Evolutionary conservation across 2,797 vertebrate species (phyloP).

Genomic region (Hypotaenidia philippensis): DNA sequence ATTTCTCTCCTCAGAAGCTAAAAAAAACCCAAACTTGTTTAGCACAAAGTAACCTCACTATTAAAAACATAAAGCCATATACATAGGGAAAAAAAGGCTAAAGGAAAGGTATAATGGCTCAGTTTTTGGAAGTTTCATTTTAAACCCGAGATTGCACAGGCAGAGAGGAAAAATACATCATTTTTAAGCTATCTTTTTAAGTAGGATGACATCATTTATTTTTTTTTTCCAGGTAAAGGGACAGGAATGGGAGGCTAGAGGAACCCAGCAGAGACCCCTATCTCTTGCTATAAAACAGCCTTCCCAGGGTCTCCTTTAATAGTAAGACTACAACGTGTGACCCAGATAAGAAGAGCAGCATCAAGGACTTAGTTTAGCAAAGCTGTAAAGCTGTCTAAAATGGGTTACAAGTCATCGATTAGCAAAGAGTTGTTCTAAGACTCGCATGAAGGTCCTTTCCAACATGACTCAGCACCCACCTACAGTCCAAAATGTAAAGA

Average conservation of each 20-base stretch:
- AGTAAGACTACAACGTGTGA: neutral
- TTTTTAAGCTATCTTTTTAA: neutral
- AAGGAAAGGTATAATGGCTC: neutral
- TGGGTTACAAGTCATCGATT: slow-evolving; percentile 35
- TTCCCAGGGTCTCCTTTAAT: neutral
- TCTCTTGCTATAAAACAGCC: neutral
- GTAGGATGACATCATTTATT: neutral
- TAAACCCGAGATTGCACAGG: neutral
- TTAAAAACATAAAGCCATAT: neutral
- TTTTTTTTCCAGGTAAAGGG: neutral
- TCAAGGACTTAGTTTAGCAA: slow-evolving; percentile 42
- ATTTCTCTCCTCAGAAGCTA: neutral
- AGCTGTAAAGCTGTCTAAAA: slow-evolving; percentile 59
- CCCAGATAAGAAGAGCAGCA: slow-evolving; percentile 33
- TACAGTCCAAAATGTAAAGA: neutral
- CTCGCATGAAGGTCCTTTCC: neutral
- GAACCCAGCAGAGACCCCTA: neutral
- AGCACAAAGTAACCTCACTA: neutral
- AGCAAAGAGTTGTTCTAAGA: neutral
- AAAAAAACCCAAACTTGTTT: neutral
- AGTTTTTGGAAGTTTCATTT: neutral
- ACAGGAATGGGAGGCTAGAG: neutral
- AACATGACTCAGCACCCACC: slow-evolving; percentile 49
- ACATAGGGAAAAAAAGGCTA: neutral
- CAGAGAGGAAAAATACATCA: neutral